Evolutionary conservation across 2,113 vertebrate genomes (phyloP).

Genomic region (Notothenia rossii): DNA sequence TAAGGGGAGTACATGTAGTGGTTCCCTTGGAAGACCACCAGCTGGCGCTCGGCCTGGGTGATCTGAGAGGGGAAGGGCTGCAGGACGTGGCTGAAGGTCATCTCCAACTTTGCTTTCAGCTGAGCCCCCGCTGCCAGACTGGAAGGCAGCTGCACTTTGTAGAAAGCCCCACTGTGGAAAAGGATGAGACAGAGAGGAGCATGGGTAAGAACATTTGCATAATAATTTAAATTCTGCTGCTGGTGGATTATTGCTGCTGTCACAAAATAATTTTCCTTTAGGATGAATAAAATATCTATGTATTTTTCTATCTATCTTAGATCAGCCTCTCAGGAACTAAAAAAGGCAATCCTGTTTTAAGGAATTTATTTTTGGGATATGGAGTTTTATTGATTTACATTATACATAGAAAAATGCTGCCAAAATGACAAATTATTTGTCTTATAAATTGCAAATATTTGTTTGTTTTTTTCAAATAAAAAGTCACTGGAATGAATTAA

Average conservation of each 20-base stretch:
- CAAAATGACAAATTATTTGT: not conserved
- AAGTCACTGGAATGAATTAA: not conserved
- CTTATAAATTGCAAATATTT: not conserved
- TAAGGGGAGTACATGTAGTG: conserved; percentile 97
- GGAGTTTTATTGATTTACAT: not conserved
- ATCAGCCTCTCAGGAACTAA: not conserved
- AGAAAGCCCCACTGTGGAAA: conserved; percentile 90
- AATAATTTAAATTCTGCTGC: not conserved
- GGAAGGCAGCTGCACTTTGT: conserved; percentile 88
- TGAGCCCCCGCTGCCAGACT: conserved; percentile 88
- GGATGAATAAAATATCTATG: no score
- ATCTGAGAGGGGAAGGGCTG: conserved; percentile 95
- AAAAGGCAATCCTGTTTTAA: not conserved
- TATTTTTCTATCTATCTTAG: not conserved
- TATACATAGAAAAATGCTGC: not conserved
- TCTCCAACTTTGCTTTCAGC: conserved; percentile 90
- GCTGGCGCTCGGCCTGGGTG: conserved; percentile 95
- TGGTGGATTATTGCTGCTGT: no score
- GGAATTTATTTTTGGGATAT: not conserved
- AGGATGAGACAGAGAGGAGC: conserved; percentile 4
- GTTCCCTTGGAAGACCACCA: conserved; percentile 97
- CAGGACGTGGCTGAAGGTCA: conserved; percentile 92
- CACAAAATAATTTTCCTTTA: no score
- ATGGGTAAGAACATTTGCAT: not conserved
- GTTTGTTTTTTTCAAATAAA: not conserved